Evolutionary conservation across 2,888 invertebrate species (phyloP).

Genomic region (Caenorhabditis sulstoni): DNA sequence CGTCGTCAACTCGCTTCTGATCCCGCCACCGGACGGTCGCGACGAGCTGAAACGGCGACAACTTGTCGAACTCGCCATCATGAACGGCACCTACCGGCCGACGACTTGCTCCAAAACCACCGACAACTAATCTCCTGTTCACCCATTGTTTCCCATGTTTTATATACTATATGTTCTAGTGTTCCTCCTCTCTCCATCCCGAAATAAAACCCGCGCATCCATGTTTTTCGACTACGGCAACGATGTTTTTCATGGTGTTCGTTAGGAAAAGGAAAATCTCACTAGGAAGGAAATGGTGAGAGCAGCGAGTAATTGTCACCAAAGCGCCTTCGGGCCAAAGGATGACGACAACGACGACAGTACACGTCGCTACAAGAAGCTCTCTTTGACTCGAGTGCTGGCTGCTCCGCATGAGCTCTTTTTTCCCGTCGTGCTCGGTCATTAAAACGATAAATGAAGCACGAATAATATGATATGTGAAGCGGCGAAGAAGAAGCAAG

Average conservation of each 20-base stretch:
- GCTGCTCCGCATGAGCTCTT: too few relatives aligned
- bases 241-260: conserved; percentile 22
- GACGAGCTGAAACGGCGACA: conserved; percentile 99
- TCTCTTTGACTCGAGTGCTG: not conserved
- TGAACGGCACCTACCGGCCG: conserved; percentile 96
- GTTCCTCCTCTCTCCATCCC: conserved; percentile 8
- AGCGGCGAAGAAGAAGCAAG: conserved; percentile 19
- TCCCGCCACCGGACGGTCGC: conserved; percentile 96
- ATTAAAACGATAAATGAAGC: conserved; percentile 35
- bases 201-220: conserved; percentile 27
- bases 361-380: not conserved
- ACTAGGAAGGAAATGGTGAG: conserved; percentile 19
- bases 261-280: conserved; percentile 17
- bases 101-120: conserved; percentile 42
- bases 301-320: conserved; percentile 8
- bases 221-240: not conserved
- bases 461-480: conserved; percentile 54
- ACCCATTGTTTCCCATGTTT: conserved; percentile 43
- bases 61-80: conserved; percentile 99
- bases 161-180: conserved; percentile 44
- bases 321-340: too few relatives aligned
- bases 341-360: too few relatives aligned
- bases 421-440: not conserved
- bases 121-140: conserved; percentile 46
- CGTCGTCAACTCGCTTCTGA: conserved; percentile 96